Conservation (phyloP, 2,113 vertebrate species). For the Pangasianodon gigas region DNA sequence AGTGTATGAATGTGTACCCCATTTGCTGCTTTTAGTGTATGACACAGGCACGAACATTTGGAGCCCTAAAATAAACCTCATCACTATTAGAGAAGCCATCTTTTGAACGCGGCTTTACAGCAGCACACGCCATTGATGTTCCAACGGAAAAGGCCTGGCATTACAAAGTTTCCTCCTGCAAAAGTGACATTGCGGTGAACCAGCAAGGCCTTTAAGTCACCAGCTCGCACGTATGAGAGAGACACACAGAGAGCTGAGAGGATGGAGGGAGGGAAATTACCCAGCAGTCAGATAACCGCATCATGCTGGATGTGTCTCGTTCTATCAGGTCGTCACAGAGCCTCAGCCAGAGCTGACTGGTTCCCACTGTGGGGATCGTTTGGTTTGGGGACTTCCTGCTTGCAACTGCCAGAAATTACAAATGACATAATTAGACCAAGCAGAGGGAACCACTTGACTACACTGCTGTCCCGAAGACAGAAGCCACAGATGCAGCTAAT, state of each 20-base stretch:
- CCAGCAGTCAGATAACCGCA: constrained; percentile 69
- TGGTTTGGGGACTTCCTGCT: constrained; percentile 72
- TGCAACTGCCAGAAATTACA: constrained; percentile 64
- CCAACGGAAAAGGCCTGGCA: constrained; percentile 10
- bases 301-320: constrained; percentile 69
- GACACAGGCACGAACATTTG: neutral
- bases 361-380: constrained; percentile 58
- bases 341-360: constrained; percentile 57
- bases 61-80: constrained; percentile 15
- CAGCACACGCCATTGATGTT: neutral
- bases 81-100: constrained; percentile 6
- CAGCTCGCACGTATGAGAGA: constrained; percentile 42
- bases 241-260: constrained; percentile 25
- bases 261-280: constrained; percentile 58
- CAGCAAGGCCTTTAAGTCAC: constrained; percentile 40
- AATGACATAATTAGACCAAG: constrained; percentile 70
- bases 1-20: constrained; percentile 4
- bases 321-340: constrained; percentile 61
- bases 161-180: constrained; percentile 28
- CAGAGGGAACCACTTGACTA: constrained; percentile 63
- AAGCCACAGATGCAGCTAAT: constrained; percentile 69
- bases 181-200: constrained; percentile 34
- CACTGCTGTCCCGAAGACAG: constrained; percentile 62
- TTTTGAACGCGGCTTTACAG: neutral
- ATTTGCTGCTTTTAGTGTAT: constrained; percentile 21